These are phyloP conservation scores for Daphoenositta chrysoptera DNA, from an alignment of 2,113 vertebrate species.

Conservation along the genomic window DNA sequence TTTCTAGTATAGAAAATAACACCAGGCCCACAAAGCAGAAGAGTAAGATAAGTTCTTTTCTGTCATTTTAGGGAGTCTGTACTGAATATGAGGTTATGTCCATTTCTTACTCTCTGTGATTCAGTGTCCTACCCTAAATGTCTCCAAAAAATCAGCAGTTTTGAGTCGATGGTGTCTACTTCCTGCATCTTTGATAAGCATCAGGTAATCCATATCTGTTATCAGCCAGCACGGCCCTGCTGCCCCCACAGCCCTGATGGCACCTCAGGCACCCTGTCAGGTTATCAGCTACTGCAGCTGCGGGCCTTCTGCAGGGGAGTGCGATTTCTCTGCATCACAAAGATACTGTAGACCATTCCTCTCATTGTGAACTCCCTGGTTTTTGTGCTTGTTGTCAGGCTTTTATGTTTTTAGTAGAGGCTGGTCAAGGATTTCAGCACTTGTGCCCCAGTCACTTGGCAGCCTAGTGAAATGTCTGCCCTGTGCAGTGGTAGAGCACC, in stretches of 20 bases:
- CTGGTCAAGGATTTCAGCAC: background rate
- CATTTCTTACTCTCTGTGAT: background rate
- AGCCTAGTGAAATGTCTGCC: background rate
- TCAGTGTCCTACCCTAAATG: background rate
- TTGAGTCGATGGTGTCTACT: background rate
- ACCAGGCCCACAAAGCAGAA: background rate
- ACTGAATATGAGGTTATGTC: background rate
- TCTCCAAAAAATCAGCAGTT: background rate
- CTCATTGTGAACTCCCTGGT: background rate
- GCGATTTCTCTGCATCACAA: background rate
- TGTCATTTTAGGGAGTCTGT: background rate
- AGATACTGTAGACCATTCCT: background rate
- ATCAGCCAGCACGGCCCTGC: background rate
- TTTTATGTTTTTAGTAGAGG: background rate
- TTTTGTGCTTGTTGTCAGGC: background rate
- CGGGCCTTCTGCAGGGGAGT: background rate
- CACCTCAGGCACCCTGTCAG: background rate
- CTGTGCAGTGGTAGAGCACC: background rate
- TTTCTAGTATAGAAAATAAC: background rate
- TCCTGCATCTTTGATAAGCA: background rate
- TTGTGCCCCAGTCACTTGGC: fast-evolving
- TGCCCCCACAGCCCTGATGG: fast-evolving
- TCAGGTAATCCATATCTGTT: background rate
- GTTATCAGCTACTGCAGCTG: background rate
- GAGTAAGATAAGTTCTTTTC: background rate